Percentiles rank a stretch among this genome's conserved stretches.
phyloP scores from a whole-genome alignment of 2,113 vertebrate species.

The Cynopterus brachyotis region DNA sequence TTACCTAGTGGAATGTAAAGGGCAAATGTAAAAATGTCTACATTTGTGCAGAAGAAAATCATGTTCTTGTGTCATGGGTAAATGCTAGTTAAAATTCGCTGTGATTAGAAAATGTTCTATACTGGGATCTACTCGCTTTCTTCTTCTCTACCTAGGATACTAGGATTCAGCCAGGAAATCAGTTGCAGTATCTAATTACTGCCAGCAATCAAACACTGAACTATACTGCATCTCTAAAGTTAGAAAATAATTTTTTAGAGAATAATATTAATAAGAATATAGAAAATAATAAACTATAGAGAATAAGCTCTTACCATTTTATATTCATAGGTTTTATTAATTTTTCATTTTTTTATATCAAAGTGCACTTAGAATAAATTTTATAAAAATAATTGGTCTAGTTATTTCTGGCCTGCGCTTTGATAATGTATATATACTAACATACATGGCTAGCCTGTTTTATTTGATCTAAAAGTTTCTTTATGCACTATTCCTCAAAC shows the following conservation, averaged over 20 bases:
- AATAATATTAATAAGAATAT: too few species aligned
- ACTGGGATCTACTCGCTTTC: neutral
- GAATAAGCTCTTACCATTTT: constrained; percentile 51
- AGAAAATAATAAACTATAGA: neutral
- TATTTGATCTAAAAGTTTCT: constrained; percentile 68
- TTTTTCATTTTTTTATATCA: constrained; percentile 59
- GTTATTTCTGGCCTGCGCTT: constrained; percentile 65
- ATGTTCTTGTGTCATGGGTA: neutral
- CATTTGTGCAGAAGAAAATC: constrained; percentile 3
- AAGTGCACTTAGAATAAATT: constrained; percentile 54
- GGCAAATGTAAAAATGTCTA: constrained; percentile 31
- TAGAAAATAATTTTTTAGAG: constrained; percentile 19
- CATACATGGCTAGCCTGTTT: constrained; percentile 66
- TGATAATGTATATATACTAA: constrained; percentile 7
- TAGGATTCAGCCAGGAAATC: neutral
- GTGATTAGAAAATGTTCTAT: neutral
- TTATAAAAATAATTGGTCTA: constrained; percentile 55
- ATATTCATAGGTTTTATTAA: constrained; percentile 43
- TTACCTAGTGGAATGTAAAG: constrained; percentile 7
- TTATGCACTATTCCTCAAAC: constrained; percentile 64
- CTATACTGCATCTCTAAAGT: neutral
- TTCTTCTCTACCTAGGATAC: neutral
- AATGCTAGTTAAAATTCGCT: neutral
- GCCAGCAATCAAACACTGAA: constrained; percentile 38
- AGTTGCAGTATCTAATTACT: constrained; percentile 21